These are phyloP conservation scores for Drosophila hamatofila DNA, from an alignment of 2,888 invertebrate genomes.

Conservation along the genomic window DNA sequence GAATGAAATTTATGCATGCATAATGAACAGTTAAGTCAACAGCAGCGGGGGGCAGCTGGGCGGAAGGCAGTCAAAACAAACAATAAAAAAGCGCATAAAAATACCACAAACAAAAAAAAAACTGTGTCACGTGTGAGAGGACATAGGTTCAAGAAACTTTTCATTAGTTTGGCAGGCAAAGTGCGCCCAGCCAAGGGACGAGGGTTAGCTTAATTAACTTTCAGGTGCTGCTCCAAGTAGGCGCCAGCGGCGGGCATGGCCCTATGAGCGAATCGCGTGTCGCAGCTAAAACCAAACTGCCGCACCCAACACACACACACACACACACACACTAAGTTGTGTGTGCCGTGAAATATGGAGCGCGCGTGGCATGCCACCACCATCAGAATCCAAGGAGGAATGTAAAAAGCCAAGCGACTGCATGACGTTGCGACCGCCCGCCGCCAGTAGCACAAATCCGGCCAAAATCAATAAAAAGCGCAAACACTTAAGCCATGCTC, in stretches of 20 bases:
- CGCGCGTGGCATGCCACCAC: slow-evolving; percentile 68
- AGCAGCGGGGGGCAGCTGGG: not conserved
- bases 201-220: slow-evolving; percentile 41
- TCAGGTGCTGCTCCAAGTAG: slow-evolving; percentile 25
- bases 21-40: slow-evolving; percentile 42
- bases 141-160: slow-evolving; percentile 62
- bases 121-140: slow-evolving; percentile 47
- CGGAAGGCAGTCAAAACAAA: slow-evolving; percentile 59
- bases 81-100: slow-evolving; percentile 53
- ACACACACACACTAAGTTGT: too few relatives aligned
- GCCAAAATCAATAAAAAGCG: slow-evolving; percentile 74
- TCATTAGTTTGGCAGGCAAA: slow-evolving; percentile 56
- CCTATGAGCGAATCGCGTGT: slow-evolving; percentile 72
- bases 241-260: slow-evolving; percentile 40
- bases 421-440: slow-evolving; percentile 30
- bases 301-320: slow-evolving; percentile 46
- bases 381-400: slow-evolving; percentile 26
- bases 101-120: slow-evolving; percentile 38
- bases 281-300: slow-evolving; percentile 36
- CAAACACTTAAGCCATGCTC: slow-evolving; percentile 68
- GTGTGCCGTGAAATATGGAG: slow-evolving; percentile 57
- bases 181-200: slow-evolving; percentile 22
- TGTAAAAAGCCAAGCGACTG: slow-evolving; percentile 5
- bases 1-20: slow-evolving; percentile 37
- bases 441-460: slow-evolving; percentile 62